Evolutionary conservation across 2,888 invertebrate species (phyloP).

Genomic region (Tolmerus cingulatus): DNA sequence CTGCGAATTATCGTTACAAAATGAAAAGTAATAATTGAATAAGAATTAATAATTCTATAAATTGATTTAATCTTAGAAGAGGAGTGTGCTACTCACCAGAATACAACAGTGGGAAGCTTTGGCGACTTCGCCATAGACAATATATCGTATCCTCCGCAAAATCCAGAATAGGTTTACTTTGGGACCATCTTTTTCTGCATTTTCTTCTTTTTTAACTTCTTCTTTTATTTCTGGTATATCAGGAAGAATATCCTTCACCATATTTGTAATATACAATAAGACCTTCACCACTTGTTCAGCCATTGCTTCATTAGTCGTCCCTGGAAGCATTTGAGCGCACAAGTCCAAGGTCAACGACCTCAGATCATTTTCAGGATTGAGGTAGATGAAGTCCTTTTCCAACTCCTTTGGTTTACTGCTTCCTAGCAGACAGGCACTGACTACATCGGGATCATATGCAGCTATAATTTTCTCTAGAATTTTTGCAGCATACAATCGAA

Average conservation of each 20-base stretch:
- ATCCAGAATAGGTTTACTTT: conserved; percentile 78
- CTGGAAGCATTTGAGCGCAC: conserved; percentile 76
- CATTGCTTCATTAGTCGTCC: conserved; percentile 73
- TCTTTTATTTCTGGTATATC: conserved; percentile 58
- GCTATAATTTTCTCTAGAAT: conserved; percentile 77
- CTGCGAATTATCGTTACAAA: too few relatives aligned
- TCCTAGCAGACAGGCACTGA: conserved; percentile 64
- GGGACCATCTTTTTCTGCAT: conserved; percentile 50
- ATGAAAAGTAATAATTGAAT: neutral
- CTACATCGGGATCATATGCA: conserved; percentile 69
- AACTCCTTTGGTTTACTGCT: conserved; percentile 53
- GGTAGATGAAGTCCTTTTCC: conserved; percentile 68
- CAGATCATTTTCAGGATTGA: conserved; percentile 69
- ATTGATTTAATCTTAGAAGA: neutral
- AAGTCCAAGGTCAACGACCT: conserved; percentile 77
- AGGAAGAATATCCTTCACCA: conserved; percentile 67
- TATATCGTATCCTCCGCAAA: conserved; percentile 75
- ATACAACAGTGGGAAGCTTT: conserved; percentile 72
- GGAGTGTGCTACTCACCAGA: conserved; percentile 69
- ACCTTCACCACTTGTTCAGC: conserved; percentile 77
- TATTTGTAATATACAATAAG: conserved; percentile 73
- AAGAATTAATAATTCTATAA: neutral
- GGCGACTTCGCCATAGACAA: conserved; percentile 81
- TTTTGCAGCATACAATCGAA: conserved; percentile 79
- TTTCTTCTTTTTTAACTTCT: conserved; percentile 55